These are phyloP conservation scores for Ernsta delagoae DNA, from an alignment of 2,888 invertebrate genomes.

Conservation along the genomic window DNA sequence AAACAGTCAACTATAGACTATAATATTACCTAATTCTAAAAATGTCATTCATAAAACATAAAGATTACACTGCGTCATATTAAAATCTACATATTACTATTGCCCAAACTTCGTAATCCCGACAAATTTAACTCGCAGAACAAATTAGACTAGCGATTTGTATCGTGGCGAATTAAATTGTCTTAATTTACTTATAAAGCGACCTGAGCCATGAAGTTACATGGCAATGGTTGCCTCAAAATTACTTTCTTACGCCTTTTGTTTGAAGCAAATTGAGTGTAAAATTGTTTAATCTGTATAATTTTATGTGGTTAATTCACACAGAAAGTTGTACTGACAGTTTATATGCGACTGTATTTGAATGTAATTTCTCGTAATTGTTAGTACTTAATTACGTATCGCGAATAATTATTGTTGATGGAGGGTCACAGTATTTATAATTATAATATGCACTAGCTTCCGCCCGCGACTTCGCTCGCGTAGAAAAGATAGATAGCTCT, in stretches of 20 bases:
- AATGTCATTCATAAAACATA: neutral
- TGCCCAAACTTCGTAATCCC: constrained; percentile 6
- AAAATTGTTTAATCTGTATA: constrained; percentile 7
- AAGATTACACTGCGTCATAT: neutral
- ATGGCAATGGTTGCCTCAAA: neutral
- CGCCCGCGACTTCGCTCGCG: too few relatives aligned
- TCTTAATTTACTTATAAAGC: constrained; percentile 18
- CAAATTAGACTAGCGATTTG: constrained; percentile 19
- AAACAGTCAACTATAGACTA: too few relatives aligned
- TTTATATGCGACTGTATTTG: neutral
- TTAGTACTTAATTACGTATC: too few relatives aligned
- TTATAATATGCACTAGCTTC: too few relatives aligned
- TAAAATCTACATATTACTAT: neutral
- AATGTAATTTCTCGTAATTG: neutral
- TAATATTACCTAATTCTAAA: too few relatives aligned
- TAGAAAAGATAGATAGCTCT: too few relatives aligned
- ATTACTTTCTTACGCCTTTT: constrained; percentile 1
- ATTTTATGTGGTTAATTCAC: neutral
- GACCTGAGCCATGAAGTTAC: neutral
- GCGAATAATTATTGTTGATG: too few relatives aligned
- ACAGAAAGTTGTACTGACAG: neutral
- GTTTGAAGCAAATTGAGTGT: constrained; percentile 7
- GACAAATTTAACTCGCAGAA: constrained; percentile 9
- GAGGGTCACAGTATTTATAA: too few relatives aligned
- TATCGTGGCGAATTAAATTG: constrained; percentile 10